Percentiles rank a stretch among this genome's conserved stretches.
phyloP scores from a whole-genome alignment of 2,113 vertebrate species.

The Tyrannus savana region DNA sequence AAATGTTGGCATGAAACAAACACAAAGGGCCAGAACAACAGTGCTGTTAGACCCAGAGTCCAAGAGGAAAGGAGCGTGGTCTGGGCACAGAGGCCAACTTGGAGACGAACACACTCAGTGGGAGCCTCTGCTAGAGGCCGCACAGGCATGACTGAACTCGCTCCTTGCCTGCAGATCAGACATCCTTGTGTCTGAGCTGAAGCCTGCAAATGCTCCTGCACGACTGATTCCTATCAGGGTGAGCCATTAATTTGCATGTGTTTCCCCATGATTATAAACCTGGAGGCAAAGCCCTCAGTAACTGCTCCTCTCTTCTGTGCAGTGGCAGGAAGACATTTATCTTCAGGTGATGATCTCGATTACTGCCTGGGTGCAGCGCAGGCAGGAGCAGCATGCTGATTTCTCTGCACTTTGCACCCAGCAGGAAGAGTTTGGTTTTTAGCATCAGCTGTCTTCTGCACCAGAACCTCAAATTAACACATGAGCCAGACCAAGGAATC shows the following conservation, averaged over 20 bases:
- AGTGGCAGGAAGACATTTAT: constrained; percentile 3
- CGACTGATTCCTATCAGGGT: not conserved
- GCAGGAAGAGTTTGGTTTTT: not conserved
- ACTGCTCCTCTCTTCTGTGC: not conserved
- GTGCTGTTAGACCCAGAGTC: not conserved
- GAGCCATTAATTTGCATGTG: not conserved
- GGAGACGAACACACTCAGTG: not conserved
- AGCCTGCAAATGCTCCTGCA: not conserved
- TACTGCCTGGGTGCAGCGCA: not conserved
- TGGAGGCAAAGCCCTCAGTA: not conserved
- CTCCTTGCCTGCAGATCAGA: not conserved
- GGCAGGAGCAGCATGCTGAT: not conserved
- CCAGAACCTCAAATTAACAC: not conserved
- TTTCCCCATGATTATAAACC: not conserved
- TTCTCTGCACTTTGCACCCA: not conserved
- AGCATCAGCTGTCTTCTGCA: not conserved
- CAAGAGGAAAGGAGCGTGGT: not conserved
- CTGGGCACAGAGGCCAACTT: not conserved
- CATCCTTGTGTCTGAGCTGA: accelerated
- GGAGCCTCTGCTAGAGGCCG: not conserved
- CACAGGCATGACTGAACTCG: accelerated
- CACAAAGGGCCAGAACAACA: not conserved
- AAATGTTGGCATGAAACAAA: not conserved
- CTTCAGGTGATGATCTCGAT: constrained; percentile 40
- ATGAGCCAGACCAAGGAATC: not conserved